Base-by-base conservation (phyloP, 2,113 vertebrate genomes). In the Hippocampus zosterae region DNA sequence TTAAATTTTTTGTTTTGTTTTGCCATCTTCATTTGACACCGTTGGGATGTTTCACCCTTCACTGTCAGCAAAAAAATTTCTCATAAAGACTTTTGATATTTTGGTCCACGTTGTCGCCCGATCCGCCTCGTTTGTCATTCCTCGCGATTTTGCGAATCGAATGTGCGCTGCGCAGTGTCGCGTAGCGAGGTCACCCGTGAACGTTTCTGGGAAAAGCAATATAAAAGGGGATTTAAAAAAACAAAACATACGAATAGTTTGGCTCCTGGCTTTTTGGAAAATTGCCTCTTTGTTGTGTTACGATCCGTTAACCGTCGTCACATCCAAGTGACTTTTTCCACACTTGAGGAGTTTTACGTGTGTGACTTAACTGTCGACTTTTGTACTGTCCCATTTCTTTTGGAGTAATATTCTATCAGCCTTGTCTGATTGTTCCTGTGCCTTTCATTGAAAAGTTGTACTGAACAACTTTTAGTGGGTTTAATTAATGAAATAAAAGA, bases 361-460 rank as follows among this genome's bases (percentile, higher is more conserved):
- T 90, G 93, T 95, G 92, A 93, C 91, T 44, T 84, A 92, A 92
- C 93, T 94, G 95, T 98, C 90, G 74, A 89, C 90, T 93, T 88
- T 98, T 97, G 94, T 98, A 96, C 93, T 97, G 94, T 97, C 94
- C 33, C 42, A 73, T 93, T 95, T 94, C 93, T 85, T 92, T 94
- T 94, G 90, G 90, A 93, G 92, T 95, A 94, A 93, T 95, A 94
- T 93, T 94, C 92, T 95, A 96, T 96, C 95, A 95, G 91, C 94
- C 84, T 88, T 93, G 96, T 98, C 93, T 97, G 94, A 96, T 95
- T 96, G 85, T 97, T 95, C 95, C 97, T 98, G 98, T 96, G 95
- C 94, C 95, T 95, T 94, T 95, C 91, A 94, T 93, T 92, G 86
- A 91, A 93, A 96, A 94, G 95, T 96, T 96, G 95, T 95, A 95